Evolutionary conservation across 2,888 invertebrate genomes (phyloP).

Genomic region (Mythimna ferrago): DNA sequence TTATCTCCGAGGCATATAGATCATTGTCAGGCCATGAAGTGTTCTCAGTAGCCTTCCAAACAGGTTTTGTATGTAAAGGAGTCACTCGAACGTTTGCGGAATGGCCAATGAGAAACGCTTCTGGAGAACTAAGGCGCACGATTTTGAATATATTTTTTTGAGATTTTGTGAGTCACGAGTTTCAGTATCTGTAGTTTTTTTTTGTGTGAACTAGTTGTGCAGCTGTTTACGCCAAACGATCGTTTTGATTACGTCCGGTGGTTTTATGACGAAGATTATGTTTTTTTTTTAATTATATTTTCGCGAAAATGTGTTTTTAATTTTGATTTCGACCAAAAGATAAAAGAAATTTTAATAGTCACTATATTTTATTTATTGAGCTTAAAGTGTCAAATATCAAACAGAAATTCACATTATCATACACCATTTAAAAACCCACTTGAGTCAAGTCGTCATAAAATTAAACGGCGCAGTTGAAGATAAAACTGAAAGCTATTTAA

Average conservation of each 20-base stretch:
- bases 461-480: not conserved
- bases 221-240: constrained; percentile 32
- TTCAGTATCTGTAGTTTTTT: constrained; percentile 25
- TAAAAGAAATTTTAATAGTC: constrained; percentile 4
- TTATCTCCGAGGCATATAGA: constrained; percentile 81
- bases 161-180: constrained; percentile 44
- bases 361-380: constrained; percentile 12
- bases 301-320: constrained; percentile 25
- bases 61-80: constrained; percentile 76
- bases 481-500: not conserved
- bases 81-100: constrained; percentile 67
- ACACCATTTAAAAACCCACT: not conserved
- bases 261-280: constrained; percentile 24
- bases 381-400: constrained; percentile 17
- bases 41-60: constrained; percentile 82
- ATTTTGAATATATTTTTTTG: constrained; percentile 38
- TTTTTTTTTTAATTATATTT: not conserved
- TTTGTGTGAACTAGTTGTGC: constrained; percentile 21
- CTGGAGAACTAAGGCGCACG: constrained; percentile 48
- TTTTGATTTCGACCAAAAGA: constrained; percentile 18
- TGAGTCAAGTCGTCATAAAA: constrained; percentile 1
- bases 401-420: not conserved
- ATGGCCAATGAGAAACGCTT: constrained; percentile 73
- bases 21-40: constrained; percentile 79
- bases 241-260: constrained; percentile 41